Conservation (phyloP, 2,113 vertebrate species). For the Pantherophis guttatus region DNA sequence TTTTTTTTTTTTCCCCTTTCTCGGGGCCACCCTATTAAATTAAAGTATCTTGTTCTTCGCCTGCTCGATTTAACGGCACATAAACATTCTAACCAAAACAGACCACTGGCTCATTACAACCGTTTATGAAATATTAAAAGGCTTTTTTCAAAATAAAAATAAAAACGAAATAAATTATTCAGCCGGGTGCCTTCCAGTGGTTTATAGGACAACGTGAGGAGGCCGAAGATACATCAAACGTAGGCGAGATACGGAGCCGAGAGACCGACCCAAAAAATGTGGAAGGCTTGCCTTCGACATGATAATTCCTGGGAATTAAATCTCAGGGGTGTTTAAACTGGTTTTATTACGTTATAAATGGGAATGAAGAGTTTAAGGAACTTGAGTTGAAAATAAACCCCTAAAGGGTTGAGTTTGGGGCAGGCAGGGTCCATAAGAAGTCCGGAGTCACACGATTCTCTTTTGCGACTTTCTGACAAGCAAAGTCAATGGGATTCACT, state of each 20-base stretch:
- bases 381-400: neutral
- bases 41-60: slow-evolving; percentile 38
- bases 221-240: neutral
- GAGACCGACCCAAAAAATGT: neutral
- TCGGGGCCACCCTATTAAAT: slow-evolving; percentile 38
- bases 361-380: neutral
- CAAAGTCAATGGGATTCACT: no score
- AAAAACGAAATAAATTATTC: slow-evolving; percentile 61
- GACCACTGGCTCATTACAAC: slow-evolving; percentile 37
- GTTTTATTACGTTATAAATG: neutral
- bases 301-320: neutral
- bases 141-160: slow-evolving; percentile 25
- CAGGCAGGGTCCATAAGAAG: neutral
- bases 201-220: slow-evolving; percentile 25
- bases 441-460: no score
- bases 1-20: neutral
- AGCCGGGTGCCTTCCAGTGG: slow-evolving; percentile 30
- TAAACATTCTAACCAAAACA: slow-evolving; percentile 57
- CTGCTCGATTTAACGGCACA: slow-evolving; percentile 45
- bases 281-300: no score
- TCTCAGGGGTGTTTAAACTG: neutral
- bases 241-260: neutral
- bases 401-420: neutral
- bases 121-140: slow-evolving; percentile 69
- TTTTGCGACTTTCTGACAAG: no score